phyloP scores from a whole-genome alignment of 92 coral and sea anemone genomes.

The Isaurus tuberculatus region DNA sequence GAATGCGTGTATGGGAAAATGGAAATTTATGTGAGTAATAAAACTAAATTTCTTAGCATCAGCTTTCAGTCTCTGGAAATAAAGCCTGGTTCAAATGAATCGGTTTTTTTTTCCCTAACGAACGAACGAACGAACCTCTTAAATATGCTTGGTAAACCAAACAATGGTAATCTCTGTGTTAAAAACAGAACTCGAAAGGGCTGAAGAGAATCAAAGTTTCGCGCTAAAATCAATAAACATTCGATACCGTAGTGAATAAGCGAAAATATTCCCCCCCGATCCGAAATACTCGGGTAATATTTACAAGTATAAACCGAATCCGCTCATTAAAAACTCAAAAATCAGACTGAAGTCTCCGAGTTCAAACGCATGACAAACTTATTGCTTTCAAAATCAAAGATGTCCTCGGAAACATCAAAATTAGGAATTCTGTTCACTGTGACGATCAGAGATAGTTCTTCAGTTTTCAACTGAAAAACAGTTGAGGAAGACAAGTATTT shows the following conservation, averaged over 20 bases:
- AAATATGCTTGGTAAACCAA: background rate
- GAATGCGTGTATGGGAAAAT: background rate
- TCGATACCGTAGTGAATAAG: slow-evolving; percentile 6
- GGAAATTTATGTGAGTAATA: background rate
- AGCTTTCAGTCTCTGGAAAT: background rate
- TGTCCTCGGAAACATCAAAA: slow-evolving; percentile 84
- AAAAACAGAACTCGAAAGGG: background rate
- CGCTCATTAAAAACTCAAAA: slow-evolving; percentile 29
- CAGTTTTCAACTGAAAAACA: slow-evolving; percentile 92
- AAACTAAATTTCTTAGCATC: background rate
- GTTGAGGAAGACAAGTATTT: slow-evolving; percentile 90
- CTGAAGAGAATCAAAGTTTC: background rate
- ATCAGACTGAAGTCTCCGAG: slow-evolving; percentile 96
- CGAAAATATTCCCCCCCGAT: slow-evolving; percentile 20
- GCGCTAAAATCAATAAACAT: background rate
- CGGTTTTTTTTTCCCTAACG: slow-evolving; percentile 11
- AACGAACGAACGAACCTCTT: slow-evolving; percentile 1
- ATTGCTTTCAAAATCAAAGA: slow-evolving; percentile 96
- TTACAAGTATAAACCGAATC: slow-evolving; percentile 45
- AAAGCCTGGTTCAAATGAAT: background rate
- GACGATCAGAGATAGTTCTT: slow-evolving; percentile 81
- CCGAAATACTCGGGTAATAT: slow-evolving; percentile 31
- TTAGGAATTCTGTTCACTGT: slow-evolving; percentile 88
- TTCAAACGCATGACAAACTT: slow-evolving; percentile 92
- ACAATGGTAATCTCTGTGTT: background rate